Evolutionary conservation across 2,888 invertebrate species (phyloP).

Genomic region (Nymphalis urticae): DNA sequence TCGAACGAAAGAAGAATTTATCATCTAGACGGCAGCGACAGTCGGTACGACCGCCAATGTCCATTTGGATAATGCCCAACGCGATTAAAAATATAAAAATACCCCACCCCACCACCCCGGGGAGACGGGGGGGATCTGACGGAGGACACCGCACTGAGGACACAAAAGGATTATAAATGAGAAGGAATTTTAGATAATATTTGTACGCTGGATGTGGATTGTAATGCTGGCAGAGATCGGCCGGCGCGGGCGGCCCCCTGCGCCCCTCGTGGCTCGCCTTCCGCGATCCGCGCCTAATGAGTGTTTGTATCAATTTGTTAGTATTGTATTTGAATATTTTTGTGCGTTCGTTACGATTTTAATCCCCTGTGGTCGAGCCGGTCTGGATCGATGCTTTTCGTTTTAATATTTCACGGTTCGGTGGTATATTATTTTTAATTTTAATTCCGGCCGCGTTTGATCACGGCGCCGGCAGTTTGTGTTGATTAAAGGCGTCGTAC

Average conservation of each 20-base stretch:
- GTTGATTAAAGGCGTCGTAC: conserved; percentile 71
- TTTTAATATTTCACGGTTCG: conserved; percentile 60
- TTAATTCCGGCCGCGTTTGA: conserved; percentile 63
- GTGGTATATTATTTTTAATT: conserved; percentile 54
- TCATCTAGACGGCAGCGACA: conserved; percentile 78
- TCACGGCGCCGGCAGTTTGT: conserved; percentile 57
- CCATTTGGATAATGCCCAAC: conserved; percentile 82
- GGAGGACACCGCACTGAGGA: conserved; percentile 81
- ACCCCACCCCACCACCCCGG: conserved; percentile 60
- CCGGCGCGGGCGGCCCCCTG: conserved; percentile 45
- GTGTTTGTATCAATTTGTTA: conserved; percentile 82
- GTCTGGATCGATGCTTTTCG: conserved; percentile 73
- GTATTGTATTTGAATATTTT: conserved; percentile 82
- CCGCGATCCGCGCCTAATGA: conserved; percentile 78
- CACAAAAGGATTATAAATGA: conserved; percentile 83
- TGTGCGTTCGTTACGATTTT: conserved; percentile 79
- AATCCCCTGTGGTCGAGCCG: conserved; percentile 73
- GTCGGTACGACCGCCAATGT: conserved; percentile 77
- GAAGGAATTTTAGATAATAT: conserved; percentile 83
- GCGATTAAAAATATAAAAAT: conserved; percentile 83
- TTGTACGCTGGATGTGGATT: conserved; percentile 82
- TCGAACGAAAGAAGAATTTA: conserved; percentile 82
- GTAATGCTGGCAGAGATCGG: conserved; percentile 66
- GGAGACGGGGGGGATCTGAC: conserved; percentile 63
- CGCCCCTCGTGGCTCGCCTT: conserved; percentile 60